A percentile compares a stretch with the other conserved stretches of the same genome.
phyloP scores from a whole-genome alignment of 2,113 vertebrate genomes.

The Vidua macroura region DNA sequence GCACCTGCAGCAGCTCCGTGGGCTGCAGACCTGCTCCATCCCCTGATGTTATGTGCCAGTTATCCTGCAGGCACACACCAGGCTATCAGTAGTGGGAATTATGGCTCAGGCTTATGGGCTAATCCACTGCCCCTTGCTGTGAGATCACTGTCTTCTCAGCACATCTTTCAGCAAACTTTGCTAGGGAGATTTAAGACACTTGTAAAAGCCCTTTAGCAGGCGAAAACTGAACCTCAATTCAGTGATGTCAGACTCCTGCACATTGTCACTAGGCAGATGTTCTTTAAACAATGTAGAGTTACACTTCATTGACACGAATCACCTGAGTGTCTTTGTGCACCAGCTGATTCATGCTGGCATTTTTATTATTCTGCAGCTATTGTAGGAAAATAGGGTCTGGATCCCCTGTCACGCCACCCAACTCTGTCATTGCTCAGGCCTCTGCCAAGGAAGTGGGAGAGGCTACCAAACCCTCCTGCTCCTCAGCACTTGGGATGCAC shows the following conservation, averaged over 20 bases:
- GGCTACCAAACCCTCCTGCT: neutral
- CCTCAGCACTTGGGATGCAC: rapidly evolving
- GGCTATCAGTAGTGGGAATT: neutral
- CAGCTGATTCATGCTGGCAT: neutral
- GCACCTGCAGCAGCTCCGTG: rapidly evolving
- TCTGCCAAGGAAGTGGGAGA: neutral
- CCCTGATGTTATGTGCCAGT: rapidly evolving
- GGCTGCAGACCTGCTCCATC: neutral
- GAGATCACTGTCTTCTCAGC: neutral
- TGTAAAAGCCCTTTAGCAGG: neutral
- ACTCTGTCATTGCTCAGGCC: neutral
- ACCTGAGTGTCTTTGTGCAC: neutral
- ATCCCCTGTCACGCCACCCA: neutral
- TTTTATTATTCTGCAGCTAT: neutral
- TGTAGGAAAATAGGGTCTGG: neutral
- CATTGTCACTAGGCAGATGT: rapidly evolving
- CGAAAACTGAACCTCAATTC: neutral
- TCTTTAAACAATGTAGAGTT: neutral
- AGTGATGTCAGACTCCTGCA: neutral
- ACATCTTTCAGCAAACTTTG: neutral
- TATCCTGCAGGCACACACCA: neutral
- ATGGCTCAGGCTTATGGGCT: neutral
- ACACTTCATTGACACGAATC: neutral
- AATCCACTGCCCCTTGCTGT: neutral
- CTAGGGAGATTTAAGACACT: neutral